Evolutionary conservation across 2,113 vertebrate species (phyloP).

Genomic region (Dissostichus mawsoni): DNA sequence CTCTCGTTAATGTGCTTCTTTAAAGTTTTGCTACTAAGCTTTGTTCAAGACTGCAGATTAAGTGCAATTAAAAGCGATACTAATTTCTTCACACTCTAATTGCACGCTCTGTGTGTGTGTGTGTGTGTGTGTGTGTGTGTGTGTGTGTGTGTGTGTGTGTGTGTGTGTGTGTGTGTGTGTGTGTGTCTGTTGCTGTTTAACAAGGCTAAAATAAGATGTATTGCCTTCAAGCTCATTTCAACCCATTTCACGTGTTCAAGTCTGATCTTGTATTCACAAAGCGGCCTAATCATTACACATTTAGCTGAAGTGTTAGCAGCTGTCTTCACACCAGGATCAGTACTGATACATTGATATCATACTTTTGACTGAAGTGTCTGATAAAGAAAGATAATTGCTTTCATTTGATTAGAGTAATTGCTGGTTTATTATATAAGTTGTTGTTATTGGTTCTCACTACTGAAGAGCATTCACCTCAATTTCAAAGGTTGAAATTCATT

Average conservation of each 20-base stretch:
- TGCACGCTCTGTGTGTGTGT: too few relatives aligned
- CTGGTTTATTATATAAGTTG: too few relatives aligned
- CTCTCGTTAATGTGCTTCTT: neutral
- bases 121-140: too few relatives aligned
- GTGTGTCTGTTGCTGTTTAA: neutral
- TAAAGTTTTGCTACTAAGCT: neutral
- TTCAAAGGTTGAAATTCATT: neutral
- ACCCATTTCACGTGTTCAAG: neutral
- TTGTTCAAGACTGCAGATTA: neutral
- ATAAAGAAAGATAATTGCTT: neutral
- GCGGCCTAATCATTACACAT: neutral
- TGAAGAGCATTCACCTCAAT: neutral
- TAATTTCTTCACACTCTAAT: constrained; percentile 13
- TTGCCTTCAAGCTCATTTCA: neutral
- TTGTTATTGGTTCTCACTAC: neutral
- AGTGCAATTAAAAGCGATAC: constrained; percentile 1
- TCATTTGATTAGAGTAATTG: neutral
- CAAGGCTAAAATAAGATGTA: neutral
- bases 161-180: neutral
- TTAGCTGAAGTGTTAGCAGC: neutral
- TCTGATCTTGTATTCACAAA: neutral
- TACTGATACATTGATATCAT: neutral
- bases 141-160: too few relatives aligned
- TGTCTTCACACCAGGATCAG: neutral
- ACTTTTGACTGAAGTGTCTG: neutral